Percentiles rank a stretch among this genome's conserved stretches.
These are phyloP conservation scores for Hemicordylus capensis DNA, from an alignment of 2,113 vertebrate genomes.

Conservation along the genomic window DNA sequence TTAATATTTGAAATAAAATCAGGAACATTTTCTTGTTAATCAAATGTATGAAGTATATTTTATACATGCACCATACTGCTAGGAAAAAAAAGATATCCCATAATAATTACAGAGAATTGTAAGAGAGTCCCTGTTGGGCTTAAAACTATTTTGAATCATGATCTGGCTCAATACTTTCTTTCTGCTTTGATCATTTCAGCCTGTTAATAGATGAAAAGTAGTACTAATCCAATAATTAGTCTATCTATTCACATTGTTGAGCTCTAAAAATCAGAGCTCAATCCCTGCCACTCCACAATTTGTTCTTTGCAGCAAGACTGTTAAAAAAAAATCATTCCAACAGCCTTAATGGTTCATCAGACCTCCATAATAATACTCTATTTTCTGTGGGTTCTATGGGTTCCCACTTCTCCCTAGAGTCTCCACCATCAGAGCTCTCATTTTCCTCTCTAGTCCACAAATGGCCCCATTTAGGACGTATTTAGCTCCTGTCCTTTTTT, in stretches of 20 bases:
- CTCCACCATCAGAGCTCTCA: neutral
- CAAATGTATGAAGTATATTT: neutral
- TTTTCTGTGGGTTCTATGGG: neutral
- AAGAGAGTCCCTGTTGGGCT: neutral
- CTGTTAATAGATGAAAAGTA: neutral
- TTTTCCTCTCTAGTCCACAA: neutral
- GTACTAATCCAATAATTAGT: neutral
- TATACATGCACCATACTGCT: neutral
- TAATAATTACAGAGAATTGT: neutral
- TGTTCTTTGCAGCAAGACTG: neutral
- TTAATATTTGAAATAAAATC: neutral
- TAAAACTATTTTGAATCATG: neutral
- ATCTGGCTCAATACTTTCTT: neutral
- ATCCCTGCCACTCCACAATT: neutral
- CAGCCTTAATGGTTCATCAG: neutral
- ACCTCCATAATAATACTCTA: neutral
- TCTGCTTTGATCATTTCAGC: neutral
- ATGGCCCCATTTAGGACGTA: neutral
- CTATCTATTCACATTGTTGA: neutral
- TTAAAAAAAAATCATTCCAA: neutral
- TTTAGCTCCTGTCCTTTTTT: too few relatives aligned
- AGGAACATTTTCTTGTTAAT: neutral
- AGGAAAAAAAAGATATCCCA: neutral
- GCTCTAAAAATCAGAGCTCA: neutral
- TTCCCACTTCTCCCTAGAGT: neutral